A percentile compares a stretch with the other conserved stretches of the same genome.
Conservation (phyloP, 2,797 vertebrate genomes). For the Darevskia mixta region DNA sequence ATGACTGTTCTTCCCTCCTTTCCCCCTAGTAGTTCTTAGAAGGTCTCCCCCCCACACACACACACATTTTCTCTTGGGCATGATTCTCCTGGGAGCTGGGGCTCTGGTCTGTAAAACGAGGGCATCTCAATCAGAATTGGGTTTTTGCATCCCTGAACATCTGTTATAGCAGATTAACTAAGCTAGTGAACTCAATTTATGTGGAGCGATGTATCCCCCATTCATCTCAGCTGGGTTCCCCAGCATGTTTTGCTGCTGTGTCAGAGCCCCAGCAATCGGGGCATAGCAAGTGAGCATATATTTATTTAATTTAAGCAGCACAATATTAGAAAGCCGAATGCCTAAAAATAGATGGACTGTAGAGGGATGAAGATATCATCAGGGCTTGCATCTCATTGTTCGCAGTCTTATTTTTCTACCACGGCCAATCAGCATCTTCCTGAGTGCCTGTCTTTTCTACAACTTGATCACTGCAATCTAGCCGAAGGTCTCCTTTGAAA, state of each 20-base stretch:
- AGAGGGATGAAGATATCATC: background rate
- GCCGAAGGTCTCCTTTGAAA: constrained; percentile 36
- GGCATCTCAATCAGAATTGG: constrained; percentile 5
- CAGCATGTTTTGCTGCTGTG: constrained; percentile 13
- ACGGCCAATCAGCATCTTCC: background rate
- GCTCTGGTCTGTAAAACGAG: constrained; percentile 22
- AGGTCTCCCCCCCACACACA: constrained; percentile 1
- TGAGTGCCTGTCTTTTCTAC: background rate
- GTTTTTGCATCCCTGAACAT: constrained; percentile 20
- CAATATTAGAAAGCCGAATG: background rate
- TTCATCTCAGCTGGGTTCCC: constrained; percentile 49
- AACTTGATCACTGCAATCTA: constrained; percentile 34
- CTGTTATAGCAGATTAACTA: constrained; percentile 56
- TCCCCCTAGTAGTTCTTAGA: background rate
- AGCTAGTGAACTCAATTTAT: constrained; percentile 45
- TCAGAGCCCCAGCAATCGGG: constrained; percentile 23
- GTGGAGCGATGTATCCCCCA: background rate
- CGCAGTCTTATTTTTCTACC: background rate
- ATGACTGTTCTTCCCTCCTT: no score
- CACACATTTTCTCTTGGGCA: background rate
- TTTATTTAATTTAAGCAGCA: background rate
- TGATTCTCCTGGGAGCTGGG: background rate
- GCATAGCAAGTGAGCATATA: constrained; percentile 22
- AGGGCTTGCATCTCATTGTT: constrained; percentile 2
- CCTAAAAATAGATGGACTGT: background rate